Percentiles rank a stretch among this genome's conserved stretches.
These are phyloP conservation scores for Dromiciops gliroides DNA, from an alignment of 2,113 vertebrate species.

Conservation along the genomic window DNA sequence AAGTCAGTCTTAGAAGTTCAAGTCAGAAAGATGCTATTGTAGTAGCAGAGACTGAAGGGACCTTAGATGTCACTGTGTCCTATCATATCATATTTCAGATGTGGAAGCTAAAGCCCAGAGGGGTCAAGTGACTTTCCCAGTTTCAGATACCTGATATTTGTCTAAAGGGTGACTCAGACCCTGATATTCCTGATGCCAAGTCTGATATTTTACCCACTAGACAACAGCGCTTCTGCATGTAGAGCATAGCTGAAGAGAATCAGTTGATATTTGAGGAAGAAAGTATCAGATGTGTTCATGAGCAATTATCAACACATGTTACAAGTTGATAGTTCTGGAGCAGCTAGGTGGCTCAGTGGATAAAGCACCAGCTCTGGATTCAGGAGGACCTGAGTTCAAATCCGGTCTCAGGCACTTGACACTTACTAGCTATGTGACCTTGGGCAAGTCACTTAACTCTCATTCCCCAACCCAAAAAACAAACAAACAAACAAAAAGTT, in stretches of 20 bases:
- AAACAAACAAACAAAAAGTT: too few relatives aligned
- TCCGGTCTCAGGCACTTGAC: too few relatives aligned
- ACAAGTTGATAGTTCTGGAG: not conserved
- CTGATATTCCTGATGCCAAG: not conserved
- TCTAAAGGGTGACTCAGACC: not conserved
- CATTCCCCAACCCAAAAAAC: too few relatives aligned
- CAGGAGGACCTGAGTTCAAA: too few relatives aligned
- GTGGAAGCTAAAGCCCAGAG: not conserved
- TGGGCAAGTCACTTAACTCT: too few relatives aligned
- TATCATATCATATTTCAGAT: not conserved
- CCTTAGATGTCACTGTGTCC: not conserved
- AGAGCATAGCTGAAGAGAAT: not conserved
- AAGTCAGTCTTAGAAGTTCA: not conserved
- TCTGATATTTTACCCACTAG: not conserved
- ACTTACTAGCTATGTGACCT: too few relatives aligned
- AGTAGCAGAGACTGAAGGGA: not conserved
- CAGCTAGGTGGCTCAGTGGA: too few relatives aligned
- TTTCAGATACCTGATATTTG: not conserved
- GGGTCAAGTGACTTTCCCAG: not conserved
- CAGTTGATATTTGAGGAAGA: not conserved
- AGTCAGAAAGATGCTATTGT: not conserved
- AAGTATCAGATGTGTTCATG: slow-evolving; percentile 25
- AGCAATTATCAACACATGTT: slow-evolving; percentile 42
- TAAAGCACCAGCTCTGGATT: too few relatives aligned
- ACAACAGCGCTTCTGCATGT: not conserved